These are phyloP conservation scores for Drosophila rufa DNA, from an alignment of 1,140 invertebrate species.

Conservation along the genomic window DNA sequence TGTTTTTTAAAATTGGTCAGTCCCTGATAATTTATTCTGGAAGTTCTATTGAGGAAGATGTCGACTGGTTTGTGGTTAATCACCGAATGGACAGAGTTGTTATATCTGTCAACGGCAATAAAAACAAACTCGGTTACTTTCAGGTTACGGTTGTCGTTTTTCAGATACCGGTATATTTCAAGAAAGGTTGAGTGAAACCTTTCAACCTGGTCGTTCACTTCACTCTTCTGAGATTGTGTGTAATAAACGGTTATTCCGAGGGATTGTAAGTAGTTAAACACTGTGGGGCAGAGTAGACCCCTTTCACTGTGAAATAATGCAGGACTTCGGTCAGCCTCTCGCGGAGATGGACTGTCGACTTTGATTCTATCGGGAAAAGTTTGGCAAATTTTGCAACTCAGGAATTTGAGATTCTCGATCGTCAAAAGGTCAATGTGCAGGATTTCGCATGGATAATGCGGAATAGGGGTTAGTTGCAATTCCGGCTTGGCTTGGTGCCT, in stretches of 20 bases:
- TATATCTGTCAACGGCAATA: slow-evolving; percentile 12
- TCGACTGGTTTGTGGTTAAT: not conserved
- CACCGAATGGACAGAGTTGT: slow-evolving; percentile 11
- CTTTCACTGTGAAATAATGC: slow-evolving; percentile 9
- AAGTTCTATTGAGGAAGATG: slow-evolving; percentile 4
- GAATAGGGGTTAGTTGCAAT: not conserved
- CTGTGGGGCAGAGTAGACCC: slow-evolving; percentile 10
- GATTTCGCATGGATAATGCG: not conserved
- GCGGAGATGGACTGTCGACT: slow-evolving; percentile 1
- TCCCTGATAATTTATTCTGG: slow-evolving; percentile 4
- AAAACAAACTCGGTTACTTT: slow-evolving; percentile 1
- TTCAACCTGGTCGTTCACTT: slow-evolving; percentile 10
- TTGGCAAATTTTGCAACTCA: not conserved
- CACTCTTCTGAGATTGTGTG: slow-evolving; percentile 2
- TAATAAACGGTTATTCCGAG: slow-evolving; percentile 2
- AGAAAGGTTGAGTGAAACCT: slow-evolving; percentile 17
- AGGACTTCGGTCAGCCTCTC: slow-evolving; percentile 1
- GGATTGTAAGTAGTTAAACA: not conserved
- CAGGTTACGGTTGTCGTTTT: not conserved
- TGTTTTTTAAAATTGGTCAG: not conserved
- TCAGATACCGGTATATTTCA: slow-evolving; percentile 20
- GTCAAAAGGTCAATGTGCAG: not conserved
- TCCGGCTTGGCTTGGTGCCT: not conserved
- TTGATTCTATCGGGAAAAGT: not conserved
- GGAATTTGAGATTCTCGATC: not conserved